These are phyloP conservation scores for Sycophila texana DNA, from an alignment of 2,888 invertebrate species.

Conservation along the genomic window DNA sequence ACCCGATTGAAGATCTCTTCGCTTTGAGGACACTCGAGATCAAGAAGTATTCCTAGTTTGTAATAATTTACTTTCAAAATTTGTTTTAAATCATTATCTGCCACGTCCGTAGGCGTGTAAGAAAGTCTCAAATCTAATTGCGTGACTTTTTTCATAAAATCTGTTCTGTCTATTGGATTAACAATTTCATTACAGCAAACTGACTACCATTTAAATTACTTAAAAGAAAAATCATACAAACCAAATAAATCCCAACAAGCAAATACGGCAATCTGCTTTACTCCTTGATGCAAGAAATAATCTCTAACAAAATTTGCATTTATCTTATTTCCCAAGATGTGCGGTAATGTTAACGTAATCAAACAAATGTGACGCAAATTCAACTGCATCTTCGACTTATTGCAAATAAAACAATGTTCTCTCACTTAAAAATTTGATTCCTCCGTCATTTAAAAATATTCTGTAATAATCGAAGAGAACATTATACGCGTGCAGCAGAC, in stretches of 20 bases:
- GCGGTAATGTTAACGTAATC: background rate
- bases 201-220: background rate
- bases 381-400: no score
- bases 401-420: no score
- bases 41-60: slow-evolving; percentile 64
- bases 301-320: slow-evolving; percentile 55
- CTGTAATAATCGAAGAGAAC: background rate
- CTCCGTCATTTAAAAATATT: no score
- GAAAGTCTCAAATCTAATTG: slow-evolving; percentile 52
- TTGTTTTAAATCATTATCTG: slow-evolving; percentile 39
- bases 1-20: slow-evolving; percentile 63
- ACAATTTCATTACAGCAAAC: background rate
- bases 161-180: slow-evolving; percentile 52
- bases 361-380: no score
- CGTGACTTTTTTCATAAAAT: slow-evolving; percentile 57
- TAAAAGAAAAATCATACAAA: slow-evolving; percentile 27
- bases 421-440: no score
- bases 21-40: slow-evolving; percentile 63
- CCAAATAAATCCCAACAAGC: slow-evolving; percentile 60
- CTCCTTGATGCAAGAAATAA: slow-evolving; percentile 59
- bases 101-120: slow-evolving; percentile 55
- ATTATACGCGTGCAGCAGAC: background rate
- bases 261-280: slow-evolving; percentile 60
- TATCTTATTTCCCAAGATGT: slow-evolving; percentile 7
- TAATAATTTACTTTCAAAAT: slow-evolving; percentile 65